Percentiles rank a stretch among this genome's conserved stretches.
Conservation (phyloP, 2,888 invertebrate species). For the Temnothorax ravouxi region DNA sequence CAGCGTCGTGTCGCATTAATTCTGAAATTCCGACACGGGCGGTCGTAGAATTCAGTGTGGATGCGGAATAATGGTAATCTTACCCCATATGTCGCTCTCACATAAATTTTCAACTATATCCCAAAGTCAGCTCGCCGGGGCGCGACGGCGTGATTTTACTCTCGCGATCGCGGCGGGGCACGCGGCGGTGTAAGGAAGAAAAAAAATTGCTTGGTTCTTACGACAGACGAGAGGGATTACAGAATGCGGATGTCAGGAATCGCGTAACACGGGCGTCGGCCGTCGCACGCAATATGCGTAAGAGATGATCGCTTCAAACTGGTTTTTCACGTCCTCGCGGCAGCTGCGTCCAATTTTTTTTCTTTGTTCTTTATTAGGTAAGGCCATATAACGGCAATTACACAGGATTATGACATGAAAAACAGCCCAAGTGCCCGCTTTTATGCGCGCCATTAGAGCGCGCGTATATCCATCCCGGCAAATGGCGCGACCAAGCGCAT, state of each 20-base stretch:
- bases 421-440: conserved; percentile 54
- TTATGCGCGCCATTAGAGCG: conserved; percentile 57
- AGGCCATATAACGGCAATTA: conserved; percentile 79
- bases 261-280: conserved; percentile 63
- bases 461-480: conserved; percentile 35
- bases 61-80: conserved; percentile 59
- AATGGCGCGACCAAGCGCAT: conserved; percentile 35
- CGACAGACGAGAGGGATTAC: conserved; percentile 23
- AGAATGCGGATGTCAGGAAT: conserved; percentile 60
- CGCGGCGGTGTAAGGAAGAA: neutral
- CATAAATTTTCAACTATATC: conserved; percentile 52
- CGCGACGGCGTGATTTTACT: conserved; percentile 42
- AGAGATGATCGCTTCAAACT: conserved; percentile 65
- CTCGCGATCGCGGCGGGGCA: conserved; percentile 17
- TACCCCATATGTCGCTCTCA: conserved; percentile 58
- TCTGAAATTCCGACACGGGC: conserved; percentile 62
- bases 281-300: conserved; percentile 71
- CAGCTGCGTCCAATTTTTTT: conserved; percentile 67
- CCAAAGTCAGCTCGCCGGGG: conserved; percentile 12
- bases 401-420: conserved; percentile 71
- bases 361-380: conserved; percentile 77
- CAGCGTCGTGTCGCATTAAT: conserved; percentile 67
- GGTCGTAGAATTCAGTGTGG: conserved; percentile 40
- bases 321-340: conserved; percentile 62
- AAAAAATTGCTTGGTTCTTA: neutral